These are phyloP conservation scores for Eolophus roseicapilla DNA, from an alignment of 2,113 vertebrate species.

Conservation along the genomic window DNA sequence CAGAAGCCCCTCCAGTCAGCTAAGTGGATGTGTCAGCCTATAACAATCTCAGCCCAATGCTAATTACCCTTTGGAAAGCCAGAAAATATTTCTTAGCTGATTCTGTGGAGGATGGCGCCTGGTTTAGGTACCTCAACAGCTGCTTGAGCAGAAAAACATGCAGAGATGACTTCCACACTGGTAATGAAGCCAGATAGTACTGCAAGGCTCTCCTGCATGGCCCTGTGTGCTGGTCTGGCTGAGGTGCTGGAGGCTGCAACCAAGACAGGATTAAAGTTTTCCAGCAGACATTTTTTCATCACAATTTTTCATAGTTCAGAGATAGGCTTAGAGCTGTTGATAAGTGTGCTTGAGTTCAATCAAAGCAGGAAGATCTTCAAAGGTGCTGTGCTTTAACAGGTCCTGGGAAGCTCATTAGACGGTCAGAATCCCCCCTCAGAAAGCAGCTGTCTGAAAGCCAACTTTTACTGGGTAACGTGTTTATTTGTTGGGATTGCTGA, in stretches of 20 bases:
- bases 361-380: not conserved
- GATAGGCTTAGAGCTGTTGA: not conserved
- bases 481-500: not conserved
- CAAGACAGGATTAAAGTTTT: not conserved
- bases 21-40: not conserved
- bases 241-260: not conserved
- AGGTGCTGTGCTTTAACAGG: not conserved
- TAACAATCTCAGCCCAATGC: not conserved
- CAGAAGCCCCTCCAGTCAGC: not conserved
- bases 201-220: rapidly evolving
- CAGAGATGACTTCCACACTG: not conserved
- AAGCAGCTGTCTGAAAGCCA: not conserved
- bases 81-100: not conserved
- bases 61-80: not conserved
- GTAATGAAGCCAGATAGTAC: rapidly evolving
- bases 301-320: not conserved
- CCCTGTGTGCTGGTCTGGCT: not conserved
- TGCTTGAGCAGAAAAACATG: not conserved
- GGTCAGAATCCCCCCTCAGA: not conserved
- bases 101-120: not conserved
- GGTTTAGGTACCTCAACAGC: not conserved
- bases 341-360: not conserved
- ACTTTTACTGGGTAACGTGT: not conserved
- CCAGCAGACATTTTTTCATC: not conserved
- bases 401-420: not conserved